Percentiles rank a stretch among this genome's conserved stretches.
Evolutionary conservation across 1,140 invertebrate species (phyloP).

Genomic region (Drosophila rhopaloa): DNA sequence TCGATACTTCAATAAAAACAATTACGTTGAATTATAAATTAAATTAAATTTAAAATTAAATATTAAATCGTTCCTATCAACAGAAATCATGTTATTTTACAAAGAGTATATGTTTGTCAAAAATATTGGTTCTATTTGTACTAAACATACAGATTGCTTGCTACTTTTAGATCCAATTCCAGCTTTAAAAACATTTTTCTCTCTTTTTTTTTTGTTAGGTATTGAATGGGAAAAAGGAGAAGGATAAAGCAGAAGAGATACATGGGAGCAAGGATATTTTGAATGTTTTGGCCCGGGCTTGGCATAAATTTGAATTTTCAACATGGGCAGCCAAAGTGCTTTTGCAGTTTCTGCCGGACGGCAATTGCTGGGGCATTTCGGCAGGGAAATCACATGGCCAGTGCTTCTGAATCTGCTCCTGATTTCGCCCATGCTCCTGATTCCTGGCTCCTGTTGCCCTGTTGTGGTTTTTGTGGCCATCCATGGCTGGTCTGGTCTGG

Average conservation of each 20-base stretch:
- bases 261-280: conserved; percentile 31
- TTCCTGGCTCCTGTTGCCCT: conserved; percentile 29
- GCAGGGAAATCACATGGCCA: conserved; percentile 30
- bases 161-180: no score
- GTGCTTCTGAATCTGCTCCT: conserved; percentile 13
- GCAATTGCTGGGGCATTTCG: conserved; percentile 48
- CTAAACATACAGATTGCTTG: no score
- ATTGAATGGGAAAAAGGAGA: neutral
- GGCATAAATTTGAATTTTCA: conserved; percentile 79
- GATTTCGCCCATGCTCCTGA: conserved; percentile 3
- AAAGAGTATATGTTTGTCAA: no score
- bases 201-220: neutral
- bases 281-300: conserved; percentile 47
- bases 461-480: conserved; percentile 55
- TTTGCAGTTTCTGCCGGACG: conserved; percentile 8
- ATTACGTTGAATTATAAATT: no score
- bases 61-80: no score
- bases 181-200: neutral
- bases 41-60: no score
- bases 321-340: conserved; percentile 39
- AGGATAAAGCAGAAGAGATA: conserved; percentile 13
- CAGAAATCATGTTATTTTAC: no score
- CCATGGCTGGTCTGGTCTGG: conserved; percentile 22
- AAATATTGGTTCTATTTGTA: no score
- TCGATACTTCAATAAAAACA: no score